These are phyloP conservation scores for Caenorhabditis becei DNA, from an alignment of 2,888 invertebrate species.

Conservation along the genomic window DNA sequence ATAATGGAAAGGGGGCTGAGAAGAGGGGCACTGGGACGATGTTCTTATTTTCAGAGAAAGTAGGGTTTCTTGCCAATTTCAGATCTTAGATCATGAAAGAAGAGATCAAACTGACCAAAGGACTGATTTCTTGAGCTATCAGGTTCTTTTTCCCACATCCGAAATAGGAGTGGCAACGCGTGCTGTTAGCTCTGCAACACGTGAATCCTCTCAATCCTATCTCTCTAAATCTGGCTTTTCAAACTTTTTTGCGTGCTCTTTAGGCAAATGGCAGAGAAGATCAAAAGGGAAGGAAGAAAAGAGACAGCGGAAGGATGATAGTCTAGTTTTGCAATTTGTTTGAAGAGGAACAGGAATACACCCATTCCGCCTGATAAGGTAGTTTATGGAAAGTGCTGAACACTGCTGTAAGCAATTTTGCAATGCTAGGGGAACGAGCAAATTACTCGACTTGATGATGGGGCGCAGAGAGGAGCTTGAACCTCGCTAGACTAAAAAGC, in stretches of 20 bases:
- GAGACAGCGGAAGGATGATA: slow-evolving; percentile 9
- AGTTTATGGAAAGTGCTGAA: neutral
- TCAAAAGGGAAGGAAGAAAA: slow-evolving; percentile 10
- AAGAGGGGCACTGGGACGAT: neutral
- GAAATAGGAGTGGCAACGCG: neutral
- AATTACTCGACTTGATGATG: slow-evolving; percentile 7
- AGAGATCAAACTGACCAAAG: too few species aligned
- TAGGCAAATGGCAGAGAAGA: slow-evolving; percentile 21
- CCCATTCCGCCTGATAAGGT: neutral
- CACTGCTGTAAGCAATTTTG: neutral
- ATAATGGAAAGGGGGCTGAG: neutral
- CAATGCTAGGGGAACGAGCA: neutral
- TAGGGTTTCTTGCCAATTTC: too few species aligned
- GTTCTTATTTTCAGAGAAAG: too few species aligned
- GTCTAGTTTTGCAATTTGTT: slow-evolving; percentile 27
- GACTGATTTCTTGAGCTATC: too few species aligned
- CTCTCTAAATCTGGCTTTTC: slow-evolving; percentile 36
- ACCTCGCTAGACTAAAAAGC: slow-evolving; percentile 7
- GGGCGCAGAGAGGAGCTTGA: too few species aligned
- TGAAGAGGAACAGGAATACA: neutral
- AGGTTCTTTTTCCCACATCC: too few species aligned
- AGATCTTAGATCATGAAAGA: too few species aligned
- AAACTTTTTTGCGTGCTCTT: slow-evolving; percentile 44
- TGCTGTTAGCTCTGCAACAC: slow-evolving; percentile 20
- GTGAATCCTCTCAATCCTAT: slow-evolving; percentile 50